A percentile compares a stretch with the other conserved stretches of the same genome.
phyloP scores from a whole-genome alignment of 2,113 vertebrate genomes.

The Perccottus glenii region DNA sequence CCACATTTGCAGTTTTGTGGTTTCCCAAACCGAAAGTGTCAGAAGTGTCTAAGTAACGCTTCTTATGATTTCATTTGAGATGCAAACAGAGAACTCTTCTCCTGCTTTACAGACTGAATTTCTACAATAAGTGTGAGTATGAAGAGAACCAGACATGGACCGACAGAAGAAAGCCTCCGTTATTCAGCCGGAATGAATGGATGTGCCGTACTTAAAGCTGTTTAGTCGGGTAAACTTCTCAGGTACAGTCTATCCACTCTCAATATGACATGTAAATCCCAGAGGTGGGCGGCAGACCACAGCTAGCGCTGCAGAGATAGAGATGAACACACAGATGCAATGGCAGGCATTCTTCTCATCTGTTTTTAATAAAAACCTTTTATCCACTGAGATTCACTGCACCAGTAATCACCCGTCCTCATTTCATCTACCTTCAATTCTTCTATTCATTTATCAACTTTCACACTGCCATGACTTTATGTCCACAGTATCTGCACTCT shows the following conservation, averaged over 20 bases:
- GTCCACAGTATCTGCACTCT: not conserved
- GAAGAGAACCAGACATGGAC: too few species aligned
- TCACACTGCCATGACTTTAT: not conserved
- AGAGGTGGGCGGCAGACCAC: not conserved
- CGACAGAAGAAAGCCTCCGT: not conserved
- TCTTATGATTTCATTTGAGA: too few species aligned
- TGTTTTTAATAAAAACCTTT: conserved; percentile 10
- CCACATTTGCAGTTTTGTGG: too few species aligned
- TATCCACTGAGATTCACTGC: conserved; percentile 6
- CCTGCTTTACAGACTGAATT: too few species aligned
- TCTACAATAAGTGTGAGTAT: too few species aligned
- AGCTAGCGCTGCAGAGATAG: not conserved
- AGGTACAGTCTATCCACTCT: not conserved
- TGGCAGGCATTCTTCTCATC: not conserved
- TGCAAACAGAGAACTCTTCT: too few species aligned
- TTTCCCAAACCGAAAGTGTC: too few species aligned
- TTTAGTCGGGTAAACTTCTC: not conserved
- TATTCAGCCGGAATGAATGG: not conserved
- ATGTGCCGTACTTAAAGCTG: not conserved
- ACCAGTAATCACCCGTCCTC: not conserved
- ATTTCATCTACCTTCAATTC: not conserved
- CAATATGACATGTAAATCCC: not conserved
- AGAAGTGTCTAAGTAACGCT: too few species aligned
- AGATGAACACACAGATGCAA: not conserved
- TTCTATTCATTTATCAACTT: conserved; percentile 10